Conservation (phyloP, 2,888 invertebrate species). For the Saturnia japonica region DNA sequence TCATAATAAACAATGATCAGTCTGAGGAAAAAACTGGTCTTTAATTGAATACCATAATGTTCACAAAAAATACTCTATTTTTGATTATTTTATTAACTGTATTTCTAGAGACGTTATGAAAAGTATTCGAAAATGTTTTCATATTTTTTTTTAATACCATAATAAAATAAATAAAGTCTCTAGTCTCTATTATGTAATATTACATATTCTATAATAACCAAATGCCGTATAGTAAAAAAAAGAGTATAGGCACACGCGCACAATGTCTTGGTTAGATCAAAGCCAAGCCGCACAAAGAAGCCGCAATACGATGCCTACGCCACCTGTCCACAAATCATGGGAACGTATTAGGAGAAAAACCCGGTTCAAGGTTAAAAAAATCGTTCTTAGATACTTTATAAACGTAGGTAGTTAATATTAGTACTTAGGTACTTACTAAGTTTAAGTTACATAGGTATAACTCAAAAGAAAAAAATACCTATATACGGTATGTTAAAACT, state of each 20-base stretch:
- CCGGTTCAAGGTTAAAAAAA: conserved; percentile 37
- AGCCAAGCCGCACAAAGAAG: conserved; percentile 57
- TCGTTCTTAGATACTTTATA: conserved; percentile 16
- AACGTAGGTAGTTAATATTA: too few species aligned
- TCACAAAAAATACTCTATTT: too few species aligned
- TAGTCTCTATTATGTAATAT: conserved; percentile 23
- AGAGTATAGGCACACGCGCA: conserved; percentile 70
- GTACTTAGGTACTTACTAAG: too few species aligned
- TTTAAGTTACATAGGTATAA: background rate
- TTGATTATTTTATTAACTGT: too few species aligned
- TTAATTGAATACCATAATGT: background rate
- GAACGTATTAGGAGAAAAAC: conserved; percentile 60
- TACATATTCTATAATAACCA: conserved; percentile 42
- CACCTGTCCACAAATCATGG: conserved; percentile 79
- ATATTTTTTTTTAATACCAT: too few species aligned
- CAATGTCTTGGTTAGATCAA: conserved; percentile 73
- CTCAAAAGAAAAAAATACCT: background rate
- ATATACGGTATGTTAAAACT: too few species aligned
- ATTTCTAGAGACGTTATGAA: too few species aligned
- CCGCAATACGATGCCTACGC: conserved; percentile 69
- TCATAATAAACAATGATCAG: too few species aligned
- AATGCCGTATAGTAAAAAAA: conserved; percentile 50
- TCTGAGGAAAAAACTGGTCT: background rate
- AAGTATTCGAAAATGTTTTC: too few species aligned
- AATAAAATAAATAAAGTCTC: too few species aligned